phyloP scores from a whole-genome alignment of 2,113 vertebrate genomes.

The Actinemys pallida region DNA sequence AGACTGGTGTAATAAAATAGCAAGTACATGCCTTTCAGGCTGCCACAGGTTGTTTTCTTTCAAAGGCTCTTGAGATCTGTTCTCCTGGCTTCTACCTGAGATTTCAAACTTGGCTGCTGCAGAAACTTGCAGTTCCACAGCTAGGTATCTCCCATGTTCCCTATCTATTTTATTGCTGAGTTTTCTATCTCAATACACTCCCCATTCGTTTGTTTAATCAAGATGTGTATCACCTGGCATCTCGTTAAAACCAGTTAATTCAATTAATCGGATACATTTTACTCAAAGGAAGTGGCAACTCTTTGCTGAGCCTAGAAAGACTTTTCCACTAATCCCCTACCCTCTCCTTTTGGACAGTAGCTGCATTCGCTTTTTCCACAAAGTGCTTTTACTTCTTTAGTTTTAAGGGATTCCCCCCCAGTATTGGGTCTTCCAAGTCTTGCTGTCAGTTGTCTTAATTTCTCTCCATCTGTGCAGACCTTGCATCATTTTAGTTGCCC shows the following conservation, averaged over 20 bases:
- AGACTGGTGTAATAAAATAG: neutral
- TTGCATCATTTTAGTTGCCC: neutral
- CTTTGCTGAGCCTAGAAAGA: neutral
- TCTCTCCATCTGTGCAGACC: neutral
- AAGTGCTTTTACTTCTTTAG: neutral
- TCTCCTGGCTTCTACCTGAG: neutral
- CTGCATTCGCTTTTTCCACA: neutral
- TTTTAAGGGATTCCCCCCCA: neutral
- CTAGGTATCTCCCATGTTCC: neutral
- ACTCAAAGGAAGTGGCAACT: neutral
- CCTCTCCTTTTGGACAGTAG: neutral
- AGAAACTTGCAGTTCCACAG: neutral
- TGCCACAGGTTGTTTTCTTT: no score
- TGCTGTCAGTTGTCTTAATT: neutral
- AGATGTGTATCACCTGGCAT: no score
- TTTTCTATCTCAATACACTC: no score
- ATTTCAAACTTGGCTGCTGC: neutral
- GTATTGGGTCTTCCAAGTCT: neutral
- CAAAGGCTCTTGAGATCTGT: neutral
- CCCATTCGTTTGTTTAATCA: no score
- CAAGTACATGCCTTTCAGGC: no score
- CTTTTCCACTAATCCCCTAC: neutral
- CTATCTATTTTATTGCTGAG: no score
- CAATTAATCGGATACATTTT: neutral
- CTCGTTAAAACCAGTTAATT: neutral